These are phyloP conservation scores for Troides oblongomaculatus DNA, from an alignment of 2,888 invertebrate genomes.

Conservation along the genomic window DNA sequence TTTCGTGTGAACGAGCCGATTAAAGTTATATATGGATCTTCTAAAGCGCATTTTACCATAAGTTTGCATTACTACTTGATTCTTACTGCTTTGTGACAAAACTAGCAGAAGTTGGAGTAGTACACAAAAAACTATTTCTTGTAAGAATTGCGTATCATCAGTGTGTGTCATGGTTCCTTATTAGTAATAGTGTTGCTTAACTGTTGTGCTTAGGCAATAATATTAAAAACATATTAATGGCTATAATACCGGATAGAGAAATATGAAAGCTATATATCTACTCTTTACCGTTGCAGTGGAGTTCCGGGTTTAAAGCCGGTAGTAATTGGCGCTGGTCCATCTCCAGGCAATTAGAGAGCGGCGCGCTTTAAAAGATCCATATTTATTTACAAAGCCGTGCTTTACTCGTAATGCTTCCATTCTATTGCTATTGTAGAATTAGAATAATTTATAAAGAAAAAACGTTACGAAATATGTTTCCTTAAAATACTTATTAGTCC, in stretches of 20 bases:
- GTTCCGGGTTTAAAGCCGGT: constrained; percentile 58
- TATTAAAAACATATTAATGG: background rate
- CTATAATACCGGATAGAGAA: constrained; percentile 30
- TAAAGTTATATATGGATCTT: no score
- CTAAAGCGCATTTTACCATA: no score
- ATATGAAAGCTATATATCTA: constrained; percentile 50
- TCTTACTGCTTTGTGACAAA: no score
- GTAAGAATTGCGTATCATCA: no score
- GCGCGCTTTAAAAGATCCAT: constrained; percentile 72
- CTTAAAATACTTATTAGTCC: no score
- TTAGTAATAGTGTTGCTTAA: no score
- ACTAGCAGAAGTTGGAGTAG: no score
- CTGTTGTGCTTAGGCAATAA: background rate
- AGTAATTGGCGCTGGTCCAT: constrained; percentile 76
- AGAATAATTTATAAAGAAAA: no score
- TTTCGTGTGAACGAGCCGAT: no score
- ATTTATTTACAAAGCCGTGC: constrained; percentile 48
- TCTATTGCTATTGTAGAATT: constrained; percentile 35
- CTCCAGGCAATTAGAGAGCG: constrained; percentile 74
- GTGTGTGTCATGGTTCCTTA: no score
- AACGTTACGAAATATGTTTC: constrained; percentile 5
- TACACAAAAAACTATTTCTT: no score
- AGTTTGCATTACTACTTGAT: no score
- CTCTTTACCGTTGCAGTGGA: constrained; percentile 62
- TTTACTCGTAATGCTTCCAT: constrained; percentile 37